Evolutionary conservation across 2,113 vertebrate species (phyloP), one percentile per base, ranked within the genome.

Genomic region (Regulus satrapa): DNA sequence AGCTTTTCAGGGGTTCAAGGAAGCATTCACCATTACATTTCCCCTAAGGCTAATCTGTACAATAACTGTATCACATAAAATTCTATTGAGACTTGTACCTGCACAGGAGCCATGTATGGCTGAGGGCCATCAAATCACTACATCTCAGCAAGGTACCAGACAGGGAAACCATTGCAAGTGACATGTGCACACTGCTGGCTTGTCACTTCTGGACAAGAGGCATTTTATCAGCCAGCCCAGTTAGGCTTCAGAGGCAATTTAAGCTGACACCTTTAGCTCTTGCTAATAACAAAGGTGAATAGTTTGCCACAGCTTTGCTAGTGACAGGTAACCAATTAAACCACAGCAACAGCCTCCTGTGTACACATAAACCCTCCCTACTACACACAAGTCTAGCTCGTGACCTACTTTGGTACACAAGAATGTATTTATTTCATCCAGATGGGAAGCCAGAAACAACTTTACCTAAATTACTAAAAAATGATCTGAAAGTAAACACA

Each of bases 401-500:
- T 40, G 29, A 92, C 66, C 71, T 64, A 38, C 78, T 94, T 45
- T 3, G 7, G 15, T 43, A 68, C 48, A 45, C 52, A 61, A 56
- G 18, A 61, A 48, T 3, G 3, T 31, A 26, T 58, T 79, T 66
- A 32, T 69, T 73, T 69, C 38, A 74, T 54, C 38, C 75, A 80
- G 41, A 75, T 19, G 32, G 54, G 49, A 91, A 92, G 49, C 25
- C 36, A 91, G 68, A 73, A 91, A 86, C 31, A 69, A 49, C 34
- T 91, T 83, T 54, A 92, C 55, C 41, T 76, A 62, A 66, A 67
- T 80, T 66, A 76, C 58, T 79, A 66, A 85, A 92, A 38, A 73
- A 61, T 38, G 5, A 76, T 26, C 31, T 88, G 69, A 89, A 93
- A 92, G 66, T 24, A 81, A 88, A 62, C 18, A 45, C 12, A 15